These are phyloP conservation scores for Spea bombifrons DNA, from an alignment of 2,113 vertebrate species.

Conservation along the genomic window DNA sequence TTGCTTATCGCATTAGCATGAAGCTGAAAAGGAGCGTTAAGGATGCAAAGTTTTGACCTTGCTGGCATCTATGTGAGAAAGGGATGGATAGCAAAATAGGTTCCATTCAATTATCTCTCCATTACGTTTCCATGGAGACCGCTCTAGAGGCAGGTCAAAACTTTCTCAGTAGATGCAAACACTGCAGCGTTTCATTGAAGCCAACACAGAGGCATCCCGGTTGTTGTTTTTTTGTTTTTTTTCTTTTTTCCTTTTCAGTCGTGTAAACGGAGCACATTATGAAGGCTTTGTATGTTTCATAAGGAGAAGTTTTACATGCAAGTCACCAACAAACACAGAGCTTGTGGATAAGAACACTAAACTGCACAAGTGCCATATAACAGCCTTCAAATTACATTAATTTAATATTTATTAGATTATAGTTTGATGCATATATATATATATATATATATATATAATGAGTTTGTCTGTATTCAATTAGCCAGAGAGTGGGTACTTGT, in stretches of 20 bases:
- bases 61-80: slow-evolving; percentile 61
- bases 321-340: not conserved
- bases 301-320: not conserved
- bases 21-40: slow-evolving; percentile 55
- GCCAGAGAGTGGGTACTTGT: too few relatives aligned
- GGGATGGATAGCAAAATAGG: slow-evolving; percentile 61
- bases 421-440: too few relatives aligned
- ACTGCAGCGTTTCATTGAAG: slow-evolving; percentile 44
- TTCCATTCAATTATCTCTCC: slow-evolving; percentile 82
- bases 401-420: too few relatives aligned
- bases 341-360: not conserved
- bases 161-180: slow-evolving; percentile 73
- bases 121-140: slow-evolving; percentile 80
- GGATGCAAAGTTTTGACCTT: slow-evolving; percentile 55
- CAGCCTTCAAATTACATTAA: too few relatives aligned
- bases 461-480: too few relatives aligned
- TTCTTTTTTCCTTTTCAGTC: slow-evolving; percentile 18
- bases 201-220: slow-evolving; percentile 22
- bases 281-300: not conserved
- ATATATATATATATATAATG: too few relatives aligned
- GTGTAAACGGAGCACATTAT: rapidly evolving
- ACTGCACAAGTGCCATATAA: too few relatives aligned
- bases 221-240: not conserved
- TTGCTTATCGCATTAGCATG: slow-evolving; percentile 60
- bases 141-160: slow-evolving; percentile 71